Evolutionary conservation across 2,888 invertebrate species (phyloP), one percentile per base, ranked within the genome.

Genomic region (Cryptus viduatorius): DNA sequence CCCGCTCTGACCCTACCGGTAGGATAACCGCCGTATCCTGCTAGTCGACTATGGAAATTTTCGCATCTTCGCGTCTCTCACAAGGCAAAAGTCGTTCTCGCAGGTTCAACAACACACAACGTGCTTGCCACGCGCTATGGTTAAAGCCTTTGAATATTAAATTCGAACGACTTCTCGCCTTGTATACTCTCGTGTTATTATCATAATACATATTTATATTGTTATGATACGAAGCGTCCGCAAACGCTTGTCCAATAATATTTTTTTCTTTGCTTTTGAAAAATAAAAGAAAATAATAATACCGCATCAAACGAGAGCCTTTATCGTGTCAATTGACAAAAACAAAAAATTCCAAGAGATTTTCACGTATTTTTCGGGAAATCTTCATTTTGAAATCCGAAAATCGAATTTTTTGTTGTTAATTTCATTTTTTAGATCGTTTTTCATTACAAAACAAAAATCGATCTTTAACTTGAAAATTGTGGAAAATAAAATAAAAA

Each of bases 11-110:
- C 84, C 81, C 81, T 42, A 64, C 78, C n/a, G 65, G 53, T 42
- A 72, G 77, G 72, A 61, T 42, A 61, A n/a, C 48, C 31, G 46
- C 29, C 61, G 75, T 75, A 78, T 84, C 84, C 78, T 84, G 84
- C 81, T 68, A 78, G 81, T 76, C 78, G 53, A 81, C 84, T 84
- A 84, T 84, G 84, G 84, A 81, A 84, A 84, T 84, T 83, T 29
- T 68, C 72, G 59, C 44, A 16, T 48, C 48, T 81, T 76, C 53
- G 68, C n/a, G 19, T 64, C 48, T 77, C 80, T 67, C 53, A 50
- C 48, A 50, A 73, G 75, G 73, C 67, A 72, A 46, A 78, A 81
- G 84, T 84, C 84, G 78, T 59, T 50, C 77, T 68, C 73, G 73
- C 42, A 72, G 53, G 31, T 75, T 75, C 48, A 46, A 68, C 65